Evolutionary conservation across 2,797 vertebrate genomes (phyloP), one percentile per base, ranked within the genome.

Genomic region (Gambusia yucatana): DNA sequence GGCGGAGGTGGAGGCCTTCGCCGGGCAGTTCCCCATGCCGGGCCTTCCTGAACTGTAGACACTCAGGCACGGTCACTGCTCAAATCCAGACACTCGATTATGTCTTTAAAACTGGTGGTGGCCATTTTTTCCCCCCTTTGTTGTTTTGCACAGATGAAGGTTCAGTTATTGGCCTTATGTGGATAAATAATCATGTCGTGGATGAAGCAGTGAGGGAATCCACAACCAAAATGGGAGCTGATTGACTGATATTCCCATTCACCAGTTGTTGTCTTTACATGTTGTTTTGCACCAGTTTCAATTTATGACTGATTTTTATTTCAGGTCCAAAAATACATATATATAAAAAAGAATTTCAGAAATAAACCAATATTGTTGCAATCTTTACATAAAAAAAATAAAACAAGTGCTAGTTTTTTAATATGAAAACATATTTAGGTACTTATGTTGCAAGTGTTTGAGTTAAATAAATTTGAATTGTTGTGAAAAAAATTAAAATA

Each of bases 1-100:
- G 82, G 92, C 93, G 2, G 97, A 98, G 47, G 98, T 99, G 63
- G 98, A 98, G 89, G 92, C 91, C 36, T 99, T 99, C 0, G 96
- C 97, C 0, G 91, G 92, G 0, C 90, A 82, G 0, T 99, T 99
- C 89, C 96, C 97, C 0, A 96, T 99, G 91, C 98, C 98, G 0
- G 98, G 98, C 20, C 89, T 97, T 17, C 96, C 97, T 0, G 96
- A 97, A 82, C 93, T 98, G 76, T 99, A 94, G 77, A 80, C n/a
- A 4, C 17, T 50, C 17, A 20, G 1, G 48, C 48, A 22, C 6
- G 17, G 48, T 50, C 17, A 1, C 48, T 20, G 48, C 44, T 77
- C 39, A 81, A 77, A 77, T 73, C 50, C 7, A 63, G 20, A 75
- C 5, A 2, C 11, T 28, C 73, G 7, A 39, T 82, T 0, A 6